Evolutionary conservation across 1,140 invertebrate genomes (phyloP).

Genomic region (Cydia amplana): DNA sequence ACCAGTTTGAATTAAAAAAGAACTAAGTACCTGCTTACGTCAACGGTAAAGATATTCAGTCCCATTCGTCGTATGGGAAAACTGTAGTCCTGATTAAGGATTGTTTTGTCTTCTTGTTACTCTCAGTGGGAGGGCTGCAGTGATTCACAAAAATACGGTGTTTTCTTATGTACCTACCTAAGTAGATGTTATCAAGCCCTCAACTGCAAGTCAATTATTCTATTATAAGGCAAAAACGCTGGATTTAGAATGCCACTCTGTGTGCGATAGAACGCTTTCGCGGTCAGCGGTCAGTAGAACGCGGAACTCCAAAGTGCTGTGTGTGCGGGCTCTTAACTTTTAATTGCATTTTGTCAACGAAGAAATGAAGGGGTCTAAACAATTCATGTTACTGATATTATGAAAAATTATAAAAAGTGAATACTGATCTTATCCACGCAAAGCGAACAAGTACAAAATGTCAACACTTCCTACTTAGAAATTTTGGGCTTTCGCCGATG

Average conservation of each 20-base stretch:
- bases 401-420: conserved; percentile 17
- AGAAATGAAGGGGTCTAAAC: too few relatives aligned
- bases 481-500: conserved; percentile 65
- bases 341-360: too few relatives aligned
- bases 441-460: neutral
- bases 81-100: neutral
- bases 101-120: neutral
- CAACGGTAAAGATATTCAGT: neutral
- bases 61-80: neutral
- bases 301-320: too few relatives aligned
- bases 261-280: too few relatives aligned
- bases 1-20: neutral
- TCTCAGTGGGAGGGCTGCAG: neutral
- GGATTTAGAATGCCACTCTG: too few relatives aligned
- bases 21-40: neutral
- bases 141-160: neutral
- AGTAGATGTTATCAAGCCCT: too few relatives aligned
- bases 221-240: too few relatives aligned
- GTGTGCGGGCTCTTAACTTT: too few relatives aligned
- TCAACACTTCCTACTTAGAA: conserved; percentile 60
- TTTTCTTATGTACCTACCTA: too few relatives aligned
- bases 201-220: too few relatives aligned
- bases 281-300: too few relatives aligned
- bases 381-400: neutral
- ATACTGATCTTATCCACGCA: conserved; percentile 33